Base-by-base conservation (phyloP, 30 jellyfish, hydroid and myxozoan genomes). In the Cassiopea andromeda region DNA sequence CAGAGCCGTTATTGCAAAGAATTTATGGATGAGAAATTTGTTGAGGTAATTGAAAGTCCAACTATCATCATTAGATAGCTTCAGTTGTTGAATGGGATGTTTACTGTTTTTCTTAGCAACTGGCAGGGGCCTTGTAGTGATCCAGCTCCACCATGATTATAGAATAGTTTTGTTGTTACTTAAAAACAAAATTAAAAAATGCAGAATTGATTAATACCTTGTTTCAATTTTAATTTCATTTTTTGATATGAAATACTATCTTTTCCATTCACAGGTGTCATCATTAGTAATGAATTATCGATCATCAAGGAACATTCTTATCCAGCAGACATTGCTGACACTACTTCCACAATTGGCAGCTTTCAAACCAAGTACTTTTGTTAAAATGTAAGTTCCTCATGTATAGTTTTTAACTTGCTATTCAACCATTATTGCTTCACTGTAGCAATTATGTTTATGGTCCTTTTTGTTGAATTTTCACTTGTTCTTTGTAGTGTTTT, bases 281-380 rank as follows among this genome's bases (percentile, higher is more conserved):
- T 45, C 84, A 18, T 77, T 90, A 60, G 97, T 94, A 18, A 79
- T 94, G 92, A 77, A 77, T 48, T 92, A 90, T 81, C 89, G 85
- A 75, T 44, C 79, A 1, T 94, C 93, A 44, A 73, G 92, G 69
- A 87, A 97, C 93, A 94, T 88, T 75, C 87, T 94, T 27, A 96
- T 90, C 0, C 98, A 94, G 54, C 98, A 94, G 12, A 94, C 98
- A 48, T 74, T 90, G 73, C 76, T 94, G 80, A 94, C 98, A 15
- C 81, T 94, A 64, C 94, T 94, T 1, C 98, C 98, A 19, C 98
- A 94, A 69, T 97, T 94, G 15, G 98, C 98, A 38, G 98, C 98
- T 4, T 94, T 94, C 88, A 90, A 91, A 67, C 93, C 98, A 19
- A 87, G 82, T 49, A 78, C 67, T 43, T 94, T 90, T 75, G 97